Base-by-base conservation (phyloP, 2,888 invertebrate genomes). In the Tenodera sinensis region DNA sequence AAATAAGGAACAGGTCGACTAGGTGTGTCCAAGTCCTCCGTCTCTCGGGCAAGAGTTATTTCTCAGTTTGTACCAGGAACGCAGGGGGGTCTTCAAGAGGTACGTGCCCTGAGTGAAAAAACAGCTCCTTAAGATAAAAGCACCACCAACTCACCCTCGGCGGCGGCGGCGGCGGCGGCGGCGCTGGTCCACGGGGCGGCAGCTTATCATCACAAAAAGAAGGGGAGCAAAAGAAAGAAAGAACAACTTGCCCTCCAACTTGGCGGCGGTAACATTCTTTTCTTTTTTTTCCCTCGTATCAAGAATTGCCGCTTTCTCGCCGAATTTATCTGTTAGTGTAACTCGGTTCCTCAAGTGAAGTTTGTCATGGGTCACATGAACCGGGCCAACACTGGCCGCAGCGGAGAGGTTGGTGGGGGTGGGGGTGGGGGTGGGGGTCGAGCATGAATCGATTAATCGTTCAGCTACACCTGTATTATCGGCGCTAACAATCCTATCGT, bases 11-110 rank as follows among this genome's bases (percentile, higher is more conserved):
- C 20, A 71, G 30, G 6, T 54, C 6, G 30, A 81, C 20, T 15
- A 34, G 71, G 81, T 30, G 2, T 71, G 34, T 34, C 87, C 34
- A 54, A 15, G 20, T 8, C 30, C 28, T 28, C 54, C 82, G 81
- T 30, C 28, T 82, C 87, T 87, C 42, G 34, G 15, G n/a, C 47
- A 85, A 85, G 85, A 87, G 87, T 87, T 87, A 87, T 87, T 87
- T 87, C 87, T 87, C 87, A 87, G 87, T 87, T 87, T 87, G 87
- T 87, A 47, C 81, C 87, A 30, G n/a, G 28, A 81, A 34, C 34
- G 82, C 87, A 83, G 81, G 86, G 30, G 85, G 86, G 81, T 15
- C 28, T 85, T 71, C 27, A 54, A 85, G 83, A 87, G 87, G 28
- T 82, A 83, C 83, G 34, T 83, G 87, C 83, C 34, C 20, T 9